Conservation (phyloP, 2,797 vertebrate genomes). For the Ptychobarbus kaznakovi region DNA sequence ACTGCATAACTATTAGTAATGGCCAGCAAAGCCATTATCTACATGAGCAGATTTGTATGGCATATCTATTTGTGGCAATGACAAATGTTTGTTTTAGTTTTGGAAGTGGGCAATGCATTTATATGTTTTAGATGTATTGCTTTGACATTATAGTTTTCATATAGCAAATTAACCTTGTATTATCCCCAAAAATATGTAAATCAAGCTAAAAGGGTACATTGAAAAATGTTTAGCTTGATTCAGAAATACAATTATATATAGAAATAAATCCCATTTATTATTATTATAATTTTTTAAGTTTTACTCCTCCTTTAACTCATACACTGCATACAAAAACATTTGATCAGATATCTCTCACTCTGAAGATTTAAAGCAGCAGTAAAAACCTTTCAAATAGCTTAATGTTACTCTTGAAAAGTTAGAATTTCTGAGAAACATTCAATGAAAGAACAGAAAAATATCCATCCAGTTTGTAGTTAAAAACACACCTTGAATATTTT, state of each 20-base stretch:
- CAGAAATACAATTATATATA: not conserved
- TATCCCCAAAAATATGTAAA: not conserved
- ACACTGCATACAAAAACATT: not conserved
- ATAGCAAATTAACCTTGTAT: not conserved
- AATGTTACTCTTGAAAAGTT: not conserved
- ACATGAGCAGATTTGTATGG: not conserved
- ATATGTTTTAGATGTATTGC: not conserved
- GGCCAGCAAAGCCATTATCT: not conserved
- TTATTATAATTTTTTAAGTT: not conserved
- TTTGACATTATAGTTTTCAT: not conserved
- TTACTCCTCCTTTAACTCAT: not conserved
- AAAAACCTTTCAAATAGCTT: not conserved
- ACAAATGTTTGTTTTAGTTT: not conserved
- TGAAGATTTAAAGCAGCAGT: not conserved
- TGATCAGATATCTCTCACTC: not conserved
- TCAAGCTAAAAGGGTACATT: not conserved
- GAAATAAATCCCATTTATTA: not conserved
- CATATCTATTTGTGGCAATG: constrained; percentile 2
- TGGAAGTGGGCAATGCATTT: not conserved
- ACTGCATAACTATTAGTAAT: not conserved
- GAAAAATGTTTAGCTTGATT: not conserved
- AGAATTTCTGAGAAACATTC: not conserved
- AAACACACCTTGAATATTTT: not conserved
- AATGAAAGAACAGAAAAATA: not conserved
- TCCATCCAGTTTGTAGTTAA: not conserved